These are phyloP conservation scores for Collichthys lucidus DNA, from an alignment of 2,113 vertebrate species.

Conservation along the genomic window DNA sequence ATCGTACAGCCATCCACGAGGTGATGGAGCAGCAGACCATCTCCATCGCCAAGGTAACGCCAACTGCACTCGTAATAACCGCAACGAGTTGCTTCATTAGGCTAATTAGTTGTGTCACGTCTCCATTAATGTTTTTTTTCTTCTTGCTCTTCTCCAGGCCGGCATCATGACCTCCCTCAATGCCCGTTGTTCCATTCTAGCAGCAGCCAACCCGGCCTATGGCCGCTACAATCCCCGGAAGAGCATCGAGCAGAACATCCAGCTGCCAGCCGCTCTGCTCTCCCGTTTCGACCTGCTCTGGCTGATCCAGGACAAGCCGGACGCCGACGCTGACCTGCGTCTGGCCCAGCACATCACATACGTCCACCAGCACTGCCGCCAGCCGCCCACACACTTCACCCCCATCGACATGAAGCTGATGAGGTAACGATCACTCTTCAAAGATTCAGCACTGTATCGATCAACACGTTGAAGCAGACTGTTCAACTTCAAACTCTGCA, in stretches of 20 bases:
- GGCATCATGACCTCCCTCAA: slow-evolving; percentile 94
- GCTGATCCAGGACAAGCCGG: slow-evolving; percentile 93
- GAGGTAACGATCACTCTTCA: slow-evolving; percentile 83
- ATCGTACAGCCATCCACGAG: slow-evolving; percentile 94
- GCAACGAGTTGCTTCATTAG: background rate
- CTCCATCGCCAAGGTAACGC: slow-evolving; percentile 90
- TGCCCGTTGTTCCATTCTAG: slow-evolving; percentile 93
- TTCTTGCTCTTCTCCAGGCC: slow-evolving; percentile 75
- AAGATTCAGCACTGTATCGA: too few species aligned
- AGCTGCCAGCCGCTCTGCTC: slow-evolving; percentile 91
- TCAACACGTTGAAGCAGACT: background rate
- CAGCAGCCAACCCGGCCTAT: slow-evolving; percentile 93
- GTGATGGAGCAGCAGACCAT: slow-evolving; percentile 98
- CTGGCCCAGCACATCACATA: slow-evolving; percentile 96
- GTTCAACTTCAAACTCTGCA: background rate
- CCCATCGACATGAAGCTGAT: slow-evolving; percentile 95
- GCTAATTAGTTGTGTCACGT: background rate
- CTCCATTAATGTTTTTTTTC: background rate
- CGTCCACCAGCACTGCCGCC: slow-evolving; percentile 92
- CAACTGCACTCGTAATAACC: fast-evolving
- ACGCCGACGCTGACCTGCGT: slow-evolving; percentile 89
- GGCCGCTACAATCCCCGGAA: slow-evolving; percentile 92
- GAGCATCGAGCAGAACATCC: slow-evolving; percentile 91
- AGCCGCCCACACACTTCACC: slow-evolving; percentile 89
- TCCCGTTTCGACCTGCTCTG: slow-evolving; percentile 95